Conservation (phyloP, 2,113 vertebrate genomes). For the Brienomyrus longianalis region DNA sequence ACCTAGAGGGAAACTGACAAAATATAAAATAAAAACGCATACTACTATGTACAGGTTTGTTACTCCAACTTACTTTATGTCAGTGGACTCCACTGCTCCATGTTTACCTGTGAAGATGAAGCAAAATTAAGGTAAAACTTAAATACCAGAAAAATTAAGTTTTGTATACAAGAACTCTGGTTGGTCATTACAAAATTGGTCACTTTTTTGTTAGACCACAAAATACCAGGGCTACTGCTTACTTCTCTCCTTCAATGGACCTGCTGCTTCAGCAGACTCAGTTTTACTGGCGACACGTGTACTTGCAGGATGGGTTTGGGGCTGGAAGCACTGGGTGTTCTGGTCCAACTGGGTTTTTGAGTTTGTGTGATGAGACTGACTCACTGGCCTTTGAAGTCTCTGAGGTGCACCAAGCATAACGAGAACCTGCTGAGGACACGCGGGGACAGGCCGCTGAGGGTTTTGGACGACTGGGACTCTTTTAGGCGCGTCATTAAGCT, state of each 20-base stretch:
- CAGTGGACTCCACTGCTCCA: neutral
- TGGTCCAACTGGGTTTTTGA: slow-evolving; percentile 25
- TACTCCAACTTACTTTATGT: slow-evolving; percentile 25
- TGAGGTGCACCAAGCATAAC: slow-evolving; percentile 68
- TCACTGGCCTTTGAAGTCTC: slow-evolving; percentile 54
- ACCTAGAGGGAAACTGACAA: neutral
- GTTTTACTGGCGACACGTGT: slow-evolving; percentile 22
- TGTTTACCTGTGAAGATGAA: slow-evolving; percentile 36
- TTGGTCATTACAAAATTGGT: neutral
- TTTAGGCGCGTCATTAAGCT: slow-evolving; percentile 66
- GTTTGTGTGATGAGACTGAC: slow-evolving; percentile 23
- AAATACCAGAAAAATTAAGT: neutral
- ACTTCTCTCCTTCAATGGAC: slow-evolving; percentile 45
- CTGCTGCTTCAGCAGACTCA: slow-evolving; percentile 18
- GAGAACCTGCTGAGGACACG: slow-evolving; percentile 58
- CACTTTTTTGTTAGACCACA: neutral
- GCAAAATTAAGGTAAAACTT: neutral
- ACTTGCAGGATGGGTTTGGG: neutral
- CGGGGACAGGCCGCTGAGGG: slow-evolving; percentile 16
- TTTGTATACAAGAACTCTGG: neutral
- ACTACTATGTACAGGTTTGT: slow-evolving; percentile 1
- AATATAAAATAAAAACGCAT: neutral
- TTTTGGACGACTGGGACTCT: slow-evolving; percentile 64
- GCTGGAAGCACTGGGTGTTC: slow-evolving; percentile 31
- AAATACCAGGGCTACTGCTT: slow-evolving; percentile 35